phyloP scores from a whole-genome alignment of 2,113 vertebrate genomes.

The Ophiodon elongatus region DNA sequence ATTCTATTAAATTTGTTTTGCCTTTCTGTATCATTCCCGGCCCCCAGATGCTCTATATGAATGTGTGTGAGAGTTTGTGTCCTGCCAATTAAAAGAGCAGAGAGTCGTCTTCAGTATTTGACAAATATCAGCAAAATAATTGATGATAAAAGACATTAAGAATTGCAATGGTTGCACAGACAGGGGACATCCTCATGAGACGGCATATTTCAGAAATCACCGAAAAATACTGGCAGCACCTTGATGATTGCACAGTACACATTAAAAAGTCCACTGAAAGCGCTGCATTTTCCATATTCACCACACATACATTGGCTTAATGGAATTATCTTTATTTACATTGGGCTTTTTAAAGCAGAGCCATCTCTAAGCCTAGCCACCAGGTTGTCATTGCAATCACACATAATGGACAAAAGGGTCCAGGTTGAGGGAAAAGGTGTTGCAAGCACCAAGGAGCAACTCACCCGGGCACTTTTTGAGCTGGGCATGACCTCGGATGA shows the following conservation, averaged over 20 bases:
- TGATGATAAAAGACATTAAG: not conserved
- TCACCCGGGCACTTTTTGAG: not conserved
- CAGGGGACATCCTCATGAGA: not conserved
- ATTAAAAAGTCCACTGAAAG: not conserved
- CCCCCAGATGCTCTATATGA: not conserved
- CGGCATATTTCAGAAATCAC: not conserved
- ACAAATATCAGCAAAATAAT: not conserved
- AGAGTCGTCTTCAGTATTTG: not conserved
- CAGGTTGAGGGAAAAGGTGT: not conserved
- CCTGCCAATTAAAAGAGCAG: not conserved
- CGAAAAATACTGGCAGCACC: not conserved
- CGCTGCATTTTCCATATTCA: not conserved
- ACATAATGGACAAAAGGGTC: not conserved
- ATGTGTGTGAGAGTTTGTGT: not conserved
- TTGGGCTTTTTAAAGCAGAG: not conserved
- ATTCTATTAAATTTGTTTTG: not conserved
- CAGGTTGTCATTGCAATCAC: not conserved
- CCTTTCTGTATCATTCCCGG: not conserved
- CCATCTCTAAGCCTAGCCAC: not conserved
- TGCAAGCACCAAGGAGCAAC: not conserved
- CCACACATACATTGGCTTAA: not conserved
- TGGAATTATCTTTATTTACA: not conserved
- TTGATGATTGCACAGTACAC: not conserved
- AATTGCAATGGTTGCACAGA: conserved; percentile 1
- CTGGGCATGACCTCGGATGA: not conserved